Conservation (phyloP, 1,140 invertebrate species). For the Panonychus citri region DNA sequence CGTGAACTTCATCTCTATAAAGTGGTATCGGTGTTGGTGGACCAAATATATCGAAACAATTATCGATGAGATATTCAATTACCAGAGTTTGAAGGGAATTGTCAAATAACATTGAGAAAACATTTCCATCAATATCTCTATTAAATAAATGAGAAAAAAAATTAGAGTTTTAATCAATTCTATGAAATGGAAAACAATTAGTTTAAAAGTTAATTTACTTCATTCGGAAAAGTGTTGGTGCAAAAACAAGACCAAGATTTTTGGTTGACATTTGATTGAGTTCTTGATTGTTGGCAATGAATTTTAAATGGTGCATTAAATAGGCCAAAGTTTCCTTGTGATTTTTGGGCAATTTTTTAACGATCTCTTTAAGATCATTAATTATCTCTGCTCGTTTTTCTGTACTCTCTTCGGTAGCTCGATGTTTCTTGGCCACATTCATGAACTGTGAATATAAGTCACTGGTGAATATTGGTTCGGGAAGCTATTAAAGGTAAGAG, state of each 20-base stretch:
- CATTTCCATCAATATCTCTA: conserved; percentile 7
- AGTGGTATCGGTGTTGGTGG: neutral
- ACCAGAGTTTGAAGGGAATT: conserved; percentile 14
- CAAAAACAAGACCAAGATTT: conserved; percentile 11
- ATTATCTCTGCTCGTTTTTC: neutral
- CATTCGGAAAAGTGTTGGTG: conserved; percentile 9
- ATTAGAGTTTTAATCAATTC: neutral
- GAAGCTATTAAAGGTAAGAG: conserved; percentile 2
- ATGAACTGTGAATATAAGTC: conserved; percentile 7
- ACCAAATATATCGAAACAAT: conserved; percentile 20
- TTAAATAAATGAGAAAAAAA: neutral
- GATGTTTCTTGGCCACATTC: conserved; percentile 2
- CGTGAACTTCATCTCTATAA: neutral
- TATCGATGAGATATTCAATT: conserved; percentile 29
- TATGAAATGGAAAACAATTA: neutral
- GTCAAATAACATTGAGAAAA: conserved; percentile 8
- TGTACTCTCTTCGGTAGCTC: neutral
- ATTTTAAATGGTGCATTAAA: conserved; percentile 7
- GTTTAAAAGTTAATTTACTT: conserved; percentile 2
- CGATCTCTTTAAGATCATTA: neutral
- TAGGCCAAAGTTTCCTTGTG: neutral
- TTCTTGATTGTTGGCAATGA: conserved; percentile 1
- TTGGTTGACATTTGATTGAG: conserved; percentile 7
- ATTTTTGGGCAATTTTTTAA: conserved; percentile 3
- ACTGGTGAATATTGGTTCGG: conserved; percentile 8